A percentile compares a stretch with the other conserved stretches of the same genome.
Conservation (phyloP, 2,797 vertebrate species). For the Pelodytes ibericus region DNA sequence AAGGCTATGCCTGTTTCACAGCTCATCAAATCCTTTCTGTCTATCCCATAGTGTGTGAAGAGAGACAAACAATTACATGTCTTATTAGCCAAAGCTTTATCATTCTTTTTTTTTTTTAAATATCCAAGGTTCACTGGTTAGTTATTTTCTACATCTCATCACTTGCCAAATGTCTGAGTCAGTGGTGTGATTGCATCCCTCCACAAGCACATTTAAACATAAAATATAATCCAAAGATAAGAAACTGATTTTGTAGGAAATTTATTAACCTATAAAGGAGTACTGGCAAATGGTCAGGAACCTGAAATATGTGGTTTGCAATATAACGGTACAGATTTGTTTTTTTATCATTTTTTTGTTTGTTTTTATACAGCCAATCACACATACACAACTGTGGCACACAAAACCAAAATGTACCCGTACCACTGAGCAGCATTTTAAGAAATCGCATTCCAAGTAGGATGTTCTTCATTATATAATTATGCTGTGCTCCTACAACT, state of each 20-base stretch:
- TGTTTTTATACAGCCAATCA: too few species aligned
- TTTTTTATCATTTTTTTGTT: too few species aligned
- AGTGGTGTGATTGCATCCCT: conserved; percentile 2
- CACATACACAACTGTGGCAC: too few species aligned
- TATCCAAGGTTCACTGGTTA: conserved; percentile 26
- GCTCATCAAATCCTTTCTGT: conserved; percentile 39
- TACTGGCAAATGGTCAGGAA: too few species aligned
- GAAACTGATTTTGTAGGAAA: background rate
- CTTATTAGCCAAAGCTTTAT: conserved; percentile 35
- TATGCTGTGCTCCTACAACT: too few species aligned
- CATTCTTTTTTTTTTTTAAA: conserved; percentile 24
- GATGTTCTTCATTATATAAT: too few species aligned
- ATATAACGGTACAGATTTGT: too few species aligned
- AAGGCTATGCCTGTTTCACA: conserved; percentile 35
- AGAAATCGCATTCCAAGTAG: too few species aligned
- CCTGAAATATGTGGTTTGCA: too few species aligned
- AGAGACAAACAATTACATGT: conserved; percentile 44
- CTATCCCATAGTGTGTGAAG: conserved; percentile 28
- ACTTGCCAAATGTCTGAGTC: conserved; percentile 13
- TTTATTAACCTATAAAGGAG: too few species aligned
- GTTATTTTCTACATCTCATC: conserved; percentile 13
- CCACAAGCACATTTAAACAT: background rate
- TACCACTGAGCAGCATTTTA: too few species aligned
- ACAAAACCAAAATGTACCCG: too few species aligned
- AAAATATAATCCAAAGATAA: background rate